Conservation (phyloP, 2,888 invertebrate genomes). For the Calameuta pallipes region DNA sequence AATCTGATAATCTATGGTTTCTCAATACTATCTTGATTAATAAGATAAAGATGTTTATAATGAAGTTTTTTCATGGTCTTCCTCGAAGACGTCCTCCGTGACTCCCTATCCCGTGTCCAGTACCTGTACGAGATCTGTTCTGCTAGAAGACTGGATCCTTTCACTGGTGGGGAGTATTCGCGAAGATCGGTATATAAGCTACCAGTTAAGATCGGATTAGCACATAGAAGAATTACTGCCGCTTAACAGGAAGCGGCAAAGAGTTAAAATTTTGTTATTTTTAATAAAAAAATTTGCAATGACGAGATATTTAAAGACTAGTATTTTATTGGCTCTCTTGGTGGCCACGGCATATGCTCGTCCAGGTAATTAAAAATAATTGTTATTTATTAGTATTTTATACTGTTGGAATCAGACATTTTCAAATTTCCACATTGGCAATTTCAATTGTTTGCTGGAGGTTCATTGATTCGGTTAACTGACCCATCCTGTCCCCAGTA, state of each 20-base stretch:
- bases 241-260: not conserved
- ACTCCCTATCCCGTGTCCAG: not conserved
- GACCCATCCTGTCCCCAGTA: not conserved
- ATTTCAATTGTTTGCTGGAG: too few relatives aligned
- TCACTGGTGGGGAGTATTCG: conserved; percentile 12
- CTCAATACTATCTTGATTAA: not conserved
- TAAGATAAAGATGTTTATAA: not conserved
- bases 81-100: conserved; percentile 14
- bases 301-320: too few relatives aligned
- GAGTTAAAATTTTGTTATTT: not conserved
- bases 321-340: not conserved
- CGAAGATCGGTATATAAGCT: conserved; percentile 17
- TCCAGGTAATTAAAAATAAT: conserved; percentile 10
- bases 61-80: conserved; percentile 13
- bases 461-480: too few relatives aligned
- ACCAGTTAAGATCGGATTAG: conserved; percentile 12
- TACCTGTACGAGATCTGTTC: not conserved
- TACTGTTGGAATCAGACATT: too few relatives aligned
- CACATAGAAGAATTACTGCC: not conserved
- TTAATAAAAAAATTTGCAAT: too few relatives aligned
- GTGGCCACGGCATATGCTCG: conserved; percentile 8
- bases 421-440: too few relatives aligned
- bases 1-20: not conserved
- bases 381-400: too few relatives aligned
- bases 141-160: conserved; percentile 9